Evolutionary conservation across 2,888 invertebrate species (phyloP), one percentile per base, ranked within the genome.

Genomic region (Monochamus alternatus): DNA sequence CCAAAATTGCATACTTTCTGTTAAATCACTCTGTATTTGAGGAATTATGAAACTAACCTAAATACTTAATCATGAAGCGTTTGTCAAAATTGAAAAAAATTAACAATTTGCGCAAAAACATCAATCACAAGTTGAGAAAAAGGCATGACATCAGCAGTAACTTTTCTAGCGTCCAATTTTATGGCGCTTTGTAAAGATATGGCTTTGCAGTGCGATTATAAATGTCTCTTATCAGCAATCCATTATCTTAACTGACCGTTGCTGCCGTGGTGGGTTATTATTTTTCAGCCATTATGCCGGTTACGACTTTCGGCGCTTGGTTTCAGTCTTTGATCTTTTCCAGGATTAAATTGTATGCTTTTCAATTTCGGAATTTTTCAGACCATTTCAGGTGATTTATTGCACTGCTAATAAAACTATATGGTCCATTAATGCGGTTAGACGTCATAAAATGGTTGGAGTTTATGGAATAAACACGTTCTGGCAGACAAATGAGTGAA

Each of bases 251-350:
- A 38, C 38, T 38, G 38, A 38, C 38, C 38, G 38, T 7, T 7
- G 38, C 38, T 47, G 47, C 47, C 9, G 38, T 2, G 12, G 47
- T 47, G 47, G 47, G 12, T 9, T 12, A 47, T 62, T 64, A 64
- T 64, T 44, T 44, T 64, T 64, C 64, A 14, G 44, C 44, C 43
- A 64, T 43, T 64, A 64, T 14, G 14, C 14, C 8, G 44, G 64
- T 38, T 44, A 44, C 64, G 44, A 64, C 64, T 64, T 64, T 64
- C 47, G 10, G 9, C 47, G 47, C 10, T 47, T 47, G 12, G 47
- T 47, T 10, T 9, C 9, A 3, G 47, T 47, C 47, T 47, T 47
- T 47, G 47, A 47, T 47, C 47, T 47, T 47, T 47, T 9, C 9
- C 10, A 9, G 12, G 47, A 47, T 12, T 12, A 47, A 47, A 12